Conservation (phyloP, 2,888 invertebrate species). For the Hirtodrosophila histrioides region DNA sequence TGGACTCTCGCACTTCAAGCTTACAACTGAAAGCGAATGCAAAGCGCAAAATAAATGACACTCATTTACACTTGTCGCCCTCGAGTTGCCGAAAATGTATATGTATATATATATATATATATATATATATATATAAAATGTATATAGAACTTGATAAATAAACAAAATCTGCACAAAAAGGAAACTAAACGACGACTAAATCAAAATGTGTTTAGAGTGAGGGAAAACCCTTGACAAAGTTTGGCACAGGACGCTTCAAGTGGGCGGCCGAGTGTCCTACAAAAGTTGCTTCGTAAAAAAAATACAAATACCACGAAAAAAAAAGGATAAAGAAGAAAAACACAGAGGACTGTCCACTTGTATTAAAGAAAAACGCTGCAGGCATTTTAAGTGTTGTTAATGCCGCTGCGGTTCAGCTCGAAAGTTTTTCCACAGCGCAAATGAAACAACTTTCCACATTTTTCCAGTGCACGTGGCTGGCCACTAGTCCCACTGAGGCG, state of each 20-base stretch:
- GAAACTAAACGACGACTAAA: slow-evolving; percentile 68
- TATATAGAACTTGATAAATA: slow-evolving; percentile 33
- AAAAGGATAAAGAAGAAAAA: slow-evolving; percentile 33
- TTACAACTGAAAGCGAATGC: slow-evolving; percentile 30
- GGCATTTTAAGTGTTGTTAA: slow-evolving; percentile 78
- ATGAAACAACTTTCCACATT: slow-evolving; percentile 73
- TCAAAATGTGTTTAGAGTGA: slow-evolving; percentile 65
- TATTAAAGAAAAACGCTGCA: slow-evolving; percentile 77
- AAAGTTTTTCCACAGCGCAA: slow-evolving; percentile 69
- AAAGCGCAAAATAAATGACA: slow-evolving; percentile 61
- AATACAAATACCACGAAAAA: slow-evolving; percentile 12
- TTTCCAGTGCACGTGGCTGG: slow-evolving; percentile 59
- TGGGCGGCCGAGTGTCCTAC: slow-evolving; percentile 49
- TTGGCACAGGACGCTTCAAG: slow-evolving; percentile 55
- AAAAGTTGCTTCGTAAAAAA: slow-evolving; percentile 43
- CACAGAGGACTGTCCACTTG: slow-evolving; percentile 68
- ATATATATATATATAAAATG: slow-evolving; percentile 14
- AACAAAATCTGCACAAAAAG: slow-evolving; percentile 46
- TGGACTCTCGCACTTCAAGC: slow-evolving; percentile 18
- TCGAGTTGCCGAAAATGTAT: slow-evolving; percentile 22
- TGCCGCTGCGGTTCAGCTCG: slow-evolving; percentile 64
- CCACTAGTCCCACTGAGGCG: slow-evolving; percentile 46
- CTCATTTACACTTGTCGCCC: slow-evolving; percentile 70
- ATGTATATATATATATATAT: slow-evolving; percentile 6
- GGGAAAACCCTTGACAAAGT: slow-evolving; percentile 54